These are phyloP conservation scores for Sminthurides bifidus DNA, from an alignment of 1,140 invertebrate species.

Conservation along the genomic window DNA sequence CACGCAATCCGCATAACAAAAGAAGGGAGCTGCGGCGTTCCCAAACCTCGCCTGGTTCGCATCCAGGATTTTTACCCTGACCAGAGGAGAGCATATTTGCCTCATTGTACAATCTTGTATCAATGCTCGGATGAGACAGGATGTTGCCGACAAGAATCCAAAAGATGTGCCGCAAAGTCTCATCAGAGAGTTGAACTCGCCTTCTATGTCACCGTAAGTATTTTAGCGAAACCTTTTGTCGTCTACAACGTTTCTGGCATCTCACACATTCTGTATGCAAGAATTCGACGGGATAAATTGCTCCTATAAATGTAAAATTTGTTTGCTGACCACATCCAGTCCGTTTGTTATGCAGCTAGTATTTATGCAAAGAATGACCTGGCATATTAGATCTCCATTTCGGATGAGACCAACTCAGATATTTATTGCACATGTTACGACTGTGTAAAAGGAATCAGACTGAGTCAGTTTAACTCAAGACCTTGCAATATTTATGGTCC, in stretches of 20 bases:
- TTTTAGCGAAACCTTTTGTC: background rate
- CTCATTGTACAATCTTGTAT: slow-evolving; percentile 59
- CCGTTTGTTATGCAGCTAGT: slow-evolving; percentile 33
- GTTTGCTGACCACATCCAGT: too few species aligned
- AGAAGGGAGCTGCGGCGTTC: slow-evolving; percentile 49
- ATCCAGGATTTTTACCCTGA: slow-evolving; percentile 52
- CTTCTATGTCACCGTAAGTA: slow-evolving; percentile 57
- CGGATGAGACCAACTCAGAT: too few species aligned
- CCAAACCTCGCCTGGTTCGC: slow-evolving; percentile 48
- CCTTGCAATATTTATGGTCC: too few species aligned
- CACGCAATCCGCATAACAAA: slow-evolving; percentile 46
- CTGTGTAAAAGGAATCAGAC: too few species aligned
- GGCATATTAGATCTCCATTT: too few species aligned
- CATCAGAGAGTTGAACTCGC: slow-evolving; percentile 50
- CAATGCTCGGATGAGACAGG: slow-evolving; percentile 64
- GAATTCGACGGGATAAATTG: too few species aligned
- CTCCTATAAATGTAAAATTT: too few species aligned
- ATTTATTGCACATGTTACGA: too few species aligned
- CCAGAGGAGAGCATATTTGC: slow-evolving; percentile 54
- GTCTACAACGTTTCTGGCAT: too few species aligned
- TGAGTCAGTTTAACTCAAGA: too few species aligned
- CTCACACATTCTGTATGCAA: too few species aligned
- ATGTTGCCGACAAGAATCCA: slow-evolving; percentile 50
- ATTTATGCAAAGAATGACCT: too few species aligned
- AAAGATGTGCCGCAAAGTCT: slow-evolving; percentile 54